Evolutionary conservation across 1,140 invertebrate genomes (phyloP).

Genomic region (Solenopsis fugax): DNA sequence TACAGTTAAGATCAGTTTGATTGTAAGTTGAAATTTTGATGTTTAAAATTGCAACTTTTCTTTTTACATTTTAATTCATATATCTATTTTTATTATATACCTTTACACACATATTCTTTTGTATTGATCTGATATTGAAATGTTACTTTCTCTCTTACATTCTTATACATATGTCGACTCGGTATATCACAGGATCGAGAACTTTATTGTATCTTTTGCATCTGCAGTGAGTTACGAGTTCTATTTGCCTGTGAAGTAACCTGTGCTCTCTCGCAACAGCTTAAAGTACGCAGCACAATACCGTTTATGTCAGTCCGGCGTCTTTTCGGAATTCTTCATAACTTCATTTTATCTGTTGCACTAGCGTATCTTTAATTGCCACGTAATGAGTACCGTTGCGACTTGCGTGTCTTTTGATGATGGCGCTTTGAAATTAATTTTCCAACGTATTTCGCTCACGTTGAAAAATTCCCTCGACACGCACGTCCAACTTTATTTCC

Average conservation of each 20-base stretch:
- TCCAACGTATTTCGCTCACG: neutral
- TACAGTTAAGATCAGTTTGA: neutral
- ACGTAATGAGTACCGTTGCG: neutral
- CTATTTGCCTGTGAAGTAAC: conserved; percentile 1
- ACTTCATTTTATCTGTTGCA: neutral
- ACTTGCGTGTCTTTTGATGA: neutral
- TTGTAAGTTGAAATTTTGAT: neutral
- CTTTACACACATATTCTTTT: neutral
- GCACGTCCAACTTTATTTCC: conserved; percentile 7
- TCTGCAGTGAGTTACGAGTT: neutral
- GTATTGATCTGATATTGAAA: neutral
- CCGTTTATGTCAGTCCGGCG: conserved; percentile 1
- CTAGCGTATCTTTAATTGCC: neutral
- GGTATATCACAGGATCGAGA: neutral
- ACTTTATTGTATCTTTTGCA: neutral
- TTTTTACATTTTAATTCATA: conserved; percentile 2
- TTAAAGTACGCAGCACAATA: neutral
- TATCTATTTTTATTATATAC: neutral
- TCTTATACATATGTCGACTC: neutral
- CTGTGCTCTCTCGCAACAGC: neutral
- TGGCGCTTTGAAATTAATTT: conserved; percentile 6
- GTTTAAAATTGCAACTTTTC: neutral
- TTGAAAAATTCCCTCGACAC: conserved; percentile 10
- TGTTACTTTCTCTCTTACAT: conserved; percentile 6
- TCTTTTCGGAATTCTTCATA: conserved; percentile 29